Percentiles rank a stretch among this genome's conserved stretches.
phyloP scores from a whole-genome alignment of 1,140 invertebrate species.

The Onthophagus taurus region DNA sequence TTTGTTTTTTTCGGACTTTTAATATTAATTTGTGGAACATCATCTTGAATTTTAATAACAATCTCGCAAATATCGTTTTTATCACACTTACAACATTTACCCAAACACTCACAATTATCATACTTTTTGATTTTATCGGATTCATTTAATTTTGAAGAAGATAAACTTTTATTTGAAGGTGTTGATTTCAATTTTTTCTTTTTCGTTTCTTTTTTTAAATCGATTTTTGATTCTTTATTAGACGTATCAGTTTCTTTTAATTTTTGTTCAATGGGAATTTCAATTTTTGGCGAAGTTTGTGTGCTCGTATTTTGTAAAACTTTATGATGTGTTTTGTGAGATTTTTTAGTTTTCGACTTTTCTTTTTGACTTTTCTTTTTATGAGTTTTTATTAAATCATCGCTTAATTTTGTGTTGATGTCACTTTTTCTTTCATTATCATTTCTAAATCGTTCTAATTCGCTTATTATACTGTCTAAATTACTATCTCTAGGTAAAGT shows the following conservation, averaged over 20 bases:
- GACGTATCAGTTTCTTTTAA: constrained; percentile 8
- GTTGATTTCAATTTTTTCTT: not conserved
- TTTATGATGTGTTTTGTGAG: constrained; percentile 16
- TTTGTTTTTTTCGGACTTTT: constrained; percentile 11
- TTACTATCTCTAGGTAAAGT: constrained; percentile 9
- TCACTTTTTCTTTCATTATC: not conserved
- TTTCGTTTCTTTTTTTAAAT: not conserved
- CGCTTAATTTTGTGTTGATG: not conserved
- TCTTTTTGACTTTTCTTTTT: no score
- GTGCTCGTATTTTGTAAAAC: constrained; percentile 33
- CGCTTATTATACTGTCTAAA: constrained; percentile 16
- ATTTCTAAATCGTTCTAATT: constrained; percentile 13
- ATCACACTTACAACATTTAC: not conserved
- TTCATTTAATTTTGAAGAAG: not conserved
- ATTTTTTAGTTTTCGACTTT: constrained; percentile 13
- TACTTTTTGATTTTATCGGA: constrained; percentile 1
- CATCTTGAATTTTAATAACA: constrained; percentile 31
- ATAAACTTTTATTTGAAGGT: not conserved
- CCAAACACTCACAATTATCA: constrained; percentile 6
- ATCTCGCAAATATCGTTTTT: constrained; percentile 31
- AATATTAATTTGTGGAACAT: constrained; percentile 23
- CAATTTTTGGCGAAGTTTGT: constrained; percentile 28
- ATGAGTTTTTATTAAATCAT: no score
- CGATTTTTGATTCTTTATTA: constrained; percentile 5
- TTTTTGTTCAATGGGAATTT: constrained; percentile 14